Conservation (phyloP, 2,113 vertebrate species). For the Arenaria interpres region DNA sequence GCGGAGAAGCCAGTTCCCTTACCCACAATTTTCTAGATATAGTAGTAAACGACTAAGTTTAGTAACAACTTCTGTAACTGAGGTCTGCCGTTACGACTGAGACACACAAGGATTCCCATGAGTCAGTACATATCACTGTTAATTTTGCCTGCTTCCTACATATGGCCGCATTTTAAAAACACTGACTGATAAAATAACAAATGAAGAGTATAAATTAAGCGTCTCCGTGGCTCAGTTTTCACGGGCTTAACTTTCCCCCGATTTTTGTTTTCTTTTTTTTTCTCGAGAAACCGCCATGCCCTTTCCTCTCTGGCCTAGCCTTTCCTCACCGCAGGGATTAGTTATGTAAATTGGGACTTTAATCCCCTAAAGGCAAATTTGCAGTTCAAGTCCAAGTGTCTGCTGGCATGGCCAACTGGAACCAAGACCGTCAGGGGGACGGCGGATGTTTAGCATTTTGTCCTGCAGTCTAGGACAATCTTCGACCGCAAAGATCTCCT, state of each 20-base stretch:
- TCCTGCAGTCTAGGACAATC: not conserved
- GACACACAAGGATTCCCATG: not conserved
- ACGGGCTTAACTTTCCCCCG: not conserved
- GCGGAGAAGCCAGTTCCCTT: not conserved
- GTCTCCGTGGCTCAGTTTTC: not conserved
- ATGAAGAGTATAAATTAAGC: fast-evolving
- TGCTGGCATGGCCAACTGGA: slow-evolving; percentile 7
- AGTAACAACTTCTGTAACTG: not conserved
- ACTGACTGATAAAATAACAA: not conserved
- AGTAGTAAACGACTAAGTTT: not conserved
- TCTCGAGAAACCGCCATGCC: not conserved
- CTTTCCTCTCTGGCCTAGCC: not conserved
- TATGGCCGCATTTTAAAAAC: not conserved
- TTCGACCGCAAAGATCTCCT: not conserved
- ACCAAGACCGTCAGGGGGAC: not conserved
- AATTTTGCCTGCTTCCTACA: not conserved
- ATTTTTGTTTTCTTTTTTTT: not conserved
- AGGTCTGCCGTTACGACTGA: not conserved
- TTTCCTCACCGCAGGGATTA: slow-evolving; percentile 40
- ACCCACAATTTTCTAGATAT: not conserved
- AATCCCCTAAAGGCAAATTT: slow-evolving; percentile 60
- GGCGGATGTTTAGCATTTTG: not conserved
- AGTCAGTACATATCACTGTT: not conserved
- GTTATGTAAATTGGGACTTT: slow-evolving; percentile 57
- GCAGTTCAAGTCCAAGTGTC: slow-evolving; percentile 68